Base-by-base conservation (phyloP, 2,113 vertebrate genomes). In the Onychostruthus taczanowskii region DNA sequence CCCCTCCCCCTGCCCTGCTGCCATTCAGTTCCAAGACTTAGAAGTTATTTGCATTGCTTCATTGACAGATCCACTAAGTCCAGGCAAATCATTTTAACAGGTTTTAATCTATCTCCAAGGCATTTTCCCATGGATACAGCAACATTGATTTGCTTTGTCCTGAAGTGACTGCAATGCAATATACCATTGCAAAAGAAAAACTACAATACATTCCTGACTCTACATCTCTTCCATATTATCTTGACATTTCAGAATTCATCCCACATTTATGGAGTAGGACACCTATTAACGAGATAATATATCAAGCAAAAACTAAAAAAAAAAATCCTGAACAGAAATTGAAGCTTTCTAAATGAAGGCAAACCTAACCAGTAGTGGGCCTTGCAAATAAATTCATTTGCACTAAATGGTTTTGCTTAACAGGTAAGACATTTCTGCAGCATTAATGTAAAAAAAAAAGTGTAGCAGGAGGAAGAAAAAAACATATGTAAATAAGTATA, bases 71-170 rank as follows among this genome's bases (percentile, higher is more conserved):
- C 73, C 49, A 84, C 66, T 84, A 81, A 95, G 90, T 47, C 68
- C 76, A 67, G 27, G 72, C 35, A 78, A 94, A 81, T 86, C 59
- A 87, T 81, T 96, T 77, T 84, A 92, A 78, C 41, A 84, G 26
- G n/a, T 88, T 93, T 88, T 84, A 95, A 90, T 68, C 69, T 55
- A 56, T 68, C 90, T 87, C 41, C 37, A 87, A 95, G 63, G 30
- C 22, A 68, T 84, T 88, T 93, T 92, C 56, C 64, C 66, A 92
- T 10, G 28, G 28, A 74, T 53, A 68, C 14, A 62, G 53, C 20
- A 89, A 58, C 26, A 53, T 1, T 59, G 27, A 63, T 15, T 63
- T 79, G 55, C 74, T 81, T 33, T 61, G 72, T 46, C 44, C 62
- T 66, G 23, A 94, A 92, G 20, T 75, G 66, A 92, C 86, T 72